phyloP scores from a whole-genome alignment of 2,797 vertebrate species.

The Lepilemur ruficaudatus region DNA sequence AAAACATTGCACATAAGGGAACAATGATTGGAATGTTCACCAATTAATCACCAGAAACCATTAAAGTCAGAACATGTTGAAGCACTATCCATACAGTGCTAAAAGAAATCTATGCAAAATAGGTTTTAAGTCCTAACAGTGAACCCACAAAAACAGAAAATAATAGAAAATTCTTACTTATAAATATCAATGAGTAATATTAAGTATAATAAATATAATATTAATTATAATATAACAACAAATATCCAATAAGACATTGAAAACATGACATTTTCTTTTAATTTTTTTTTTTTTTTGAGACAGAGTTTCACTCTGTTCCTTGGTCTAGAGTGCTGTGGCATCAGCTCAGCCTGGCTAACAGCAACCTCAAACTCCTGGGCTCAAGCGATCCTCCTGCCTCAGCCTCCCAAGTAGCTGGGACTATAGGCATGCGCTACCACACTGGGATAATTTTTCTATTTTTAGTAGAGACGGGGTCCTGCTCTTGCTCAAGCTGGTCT shows the following conservation, averaged over 20 bases:
- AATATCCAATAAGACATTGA: neutral
- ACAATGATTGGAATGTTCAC: neutral
- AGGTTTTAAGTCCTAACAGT: neutral
- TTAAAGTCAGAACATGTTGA: neutral
- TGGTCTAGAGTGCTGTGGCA: too few species aligned
- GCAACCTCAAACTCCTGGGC: too few species aligned
- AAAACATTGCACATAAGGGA: neutral
- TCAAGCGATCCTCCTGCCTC: too few species aligned
- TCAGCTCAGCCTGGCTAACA: too few species aligned
- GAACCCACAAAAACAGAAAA: neutral
- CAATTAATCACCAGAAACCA: neutral
- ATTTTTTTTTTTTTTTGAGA: too few species aligned
- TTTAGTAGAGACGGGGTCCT: too few species aligned
- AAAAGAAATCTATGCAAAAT: neutral
- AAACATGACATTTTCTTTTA: neutral
- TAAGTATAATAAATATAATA: too few species aligned
- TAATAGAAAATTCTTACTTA: neutral
- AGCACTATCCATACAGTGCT: neutral
- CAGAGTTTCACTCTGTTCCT: too few species aligned
- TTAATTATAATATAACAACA: neutral
- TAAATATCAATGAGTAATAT: neutral
- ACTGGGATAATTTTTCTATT: too few species aligned
- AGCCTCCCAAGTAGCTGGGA: too few species aligned
- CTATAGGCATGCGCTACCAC: too few species aligned
- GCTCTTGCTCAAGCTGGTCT: too few species aligned